Percentiles rank a stretch among this genome's conserved stretches.
Conservation (phyloP, 1,140 invertebrate genomes). For the Artemia franciscana region DNA sequence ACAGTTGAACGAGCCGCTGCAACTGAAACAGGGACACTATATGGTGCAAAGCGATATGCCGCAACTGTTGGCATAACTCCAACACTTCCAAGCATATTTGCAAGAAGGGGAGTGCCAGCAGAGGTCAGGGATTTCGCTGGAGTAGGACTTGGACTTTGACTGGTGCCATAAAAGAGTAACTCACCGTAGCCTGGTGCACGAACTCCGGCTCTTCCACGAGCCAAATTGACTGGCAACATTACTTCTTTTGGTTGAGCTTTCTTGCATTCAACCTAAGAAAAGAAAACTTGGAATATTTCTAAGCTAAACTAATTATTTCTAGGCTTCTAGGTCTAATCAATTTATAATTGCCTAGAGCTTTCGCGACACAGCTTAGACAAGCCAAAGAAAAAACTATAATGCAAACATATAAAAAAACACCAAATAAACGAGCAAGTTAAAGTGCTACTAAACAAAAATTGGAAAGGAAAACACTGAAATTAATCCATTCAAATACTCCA, state of each 20-base stretch:
- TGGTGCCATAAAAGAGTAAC: slow-evolving; percentile 47
- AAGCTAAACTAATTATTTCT: no score
- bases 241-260: slow-evolving; percentile 99
- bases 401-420: no score
- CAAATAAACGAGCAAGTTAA: no score
- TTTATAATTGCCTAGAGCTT: slow-evolving; percentile 2
- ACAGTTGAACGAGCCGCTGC: slow-evolving; percentile 23
- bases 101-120: slow-evolving; percentile 7
- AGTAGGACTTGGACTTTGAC: background rate
- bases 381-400: background rate
- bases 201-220: slow-evolving; percentile 71
- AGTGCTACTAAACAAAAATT: no score
- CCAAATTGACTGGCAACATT: slow-evolving; percentile 82
- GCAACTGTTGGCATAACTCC: slow-evolving; percentile 14
- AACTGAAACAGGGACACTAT: slow-evolving; percentile 20
- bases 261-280: slow-evolving; percentile 88
- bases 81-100: slow-evolving; percentile 11
- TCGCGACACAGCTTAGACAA: background rate
- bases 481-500: no score
- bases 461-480: no score
- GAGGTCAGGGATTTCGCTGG: background rate
- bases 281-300: slow-evolving; percentile 18
- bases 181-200: slow-evolving; percentile 75
- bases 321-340: no score
- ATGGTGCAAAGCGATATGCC: slow-evolving; percentile 33